These are phyloP conservation scores for Aethina tumida DNA, from an alignment of 1,140 invertebrate genomes.

Conservation along the genomic window DNA sequence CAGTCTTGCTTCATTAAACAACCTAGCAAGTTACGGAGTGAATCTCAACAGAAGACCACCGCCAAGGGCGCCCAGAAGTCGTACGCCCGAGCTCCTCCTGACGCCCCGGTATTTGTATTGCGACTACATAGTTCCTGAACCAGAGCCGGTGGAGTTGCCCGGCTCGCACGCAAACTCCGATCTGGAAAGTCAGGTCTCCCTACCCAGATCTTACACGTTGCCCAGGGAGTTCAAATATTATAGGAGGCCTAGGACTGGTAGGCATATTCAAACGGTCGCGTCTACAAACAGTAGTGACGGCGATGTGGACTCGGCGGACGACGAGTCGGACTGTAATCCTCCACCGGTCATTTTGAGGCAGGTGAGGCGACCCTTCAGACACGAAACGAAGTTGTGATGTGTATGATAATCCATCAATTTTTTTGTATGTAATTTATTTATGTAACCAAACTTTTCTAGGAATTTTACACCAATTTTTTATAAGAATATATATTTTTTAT, in stretches of 20 bases:
- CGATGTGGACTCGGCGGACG: conserved; percentile 56
- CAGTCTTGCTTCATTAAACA: conserved; percentile 34
- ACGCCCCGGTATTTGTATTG: conserved; percentile 57
- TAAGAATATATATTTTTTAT: too few relatives aligned
- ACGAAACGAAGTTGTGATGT: conserved; percentile 35
- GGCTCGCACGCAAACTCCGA: conserved; percentile 46
- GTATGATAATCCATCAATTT: too few relatives aligned
- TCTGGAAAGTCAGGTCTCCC: conserved; percentile 66
- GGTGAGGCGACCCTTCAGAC: conserved; percentile 30
- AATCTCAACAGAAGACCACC: conserved; percentile 33
- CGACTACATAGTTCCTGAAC: conserved; percentile 26
- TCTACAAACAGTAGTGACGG: conserved; percentile 81
- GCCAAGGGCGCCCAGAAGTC: conserved; percentile 38
- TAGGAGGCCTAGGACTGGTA: conserved; percentile 43
- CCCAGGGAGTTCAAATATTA: conserved; percentile 78
- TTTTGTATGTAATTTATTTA: too few relatives aligned
- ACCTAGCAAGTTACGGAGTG: conserved; percentile 33
- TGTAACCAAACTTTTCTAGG: too few relatives aligned
- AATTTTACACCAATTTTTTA: too few relatives aligned
- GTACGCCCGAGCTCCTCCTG: conserved; percentile 67
- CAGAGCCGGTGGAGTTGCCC: conserved; percentile 21
- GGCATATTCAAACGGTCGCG: conserved; percentile 50
- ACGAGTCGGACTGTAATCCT: conserved; percentile 41
- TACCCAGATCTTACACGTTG: conserved; percentile 73
- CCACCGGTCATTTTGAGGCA: conserved; percentile 27